Evolutionary conservation across 2,888 invertebrate species (phyloP).

Genomic region (Pycnomerus fuliginosus): DNA sequence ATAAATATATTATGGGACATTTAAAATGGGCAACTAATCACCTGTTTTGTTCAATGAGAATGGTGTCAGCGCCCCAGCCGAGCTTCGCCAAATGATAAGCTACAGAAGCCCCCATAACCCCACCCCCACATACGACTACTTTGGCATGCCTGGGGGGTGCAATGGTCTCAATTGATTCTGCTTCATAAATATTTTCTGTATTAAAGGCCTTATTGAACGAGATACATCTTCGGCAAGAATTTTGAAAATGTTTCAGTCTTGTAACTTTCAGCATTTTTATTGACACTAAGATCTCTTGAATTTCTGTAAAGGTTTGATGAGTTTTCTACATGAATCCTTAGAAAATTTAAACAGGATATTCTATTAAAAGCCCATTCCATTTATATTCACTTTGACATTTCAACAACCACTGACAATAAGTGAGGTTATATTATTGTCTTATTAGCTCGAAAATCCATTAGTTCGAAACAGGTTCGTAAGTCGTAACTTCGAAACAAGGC

Average conservation of each 20-base stretch:
- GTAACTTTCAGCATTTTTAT: too few species aligned
- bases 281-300: neutral
- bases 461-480: too few species aligned
- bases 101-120: constrained; percentile 88
- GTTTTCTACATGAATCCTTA: constrained; percentile 2
- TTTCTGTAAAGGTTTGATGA: neutral
- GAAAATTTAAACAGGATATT: neutral
- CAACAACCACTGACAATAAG: too few species aligned
- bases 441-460: too few species aligned
- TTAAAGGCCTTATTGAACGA: constrained; percentile 1
- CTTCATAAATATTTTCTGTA: constrained; percentile 8
- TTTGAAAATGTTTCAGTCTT: too few species aligned
- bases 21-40: constrained; percentile 43
- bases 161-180: constrained; percentile 9
- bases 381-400: too few species aligned
- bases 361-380: too few species aligned
- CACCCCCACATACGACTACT: constrained; percentile 90
- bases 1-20: neutral
- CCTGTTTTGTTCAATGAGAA: constrained; percentile 85
- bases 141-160: constrained; percentile 59
- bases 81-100: constrained; percentile 84
- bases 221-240: constrained; percentile 1
- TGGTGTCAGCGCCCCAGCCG: constrained; percentile 80
- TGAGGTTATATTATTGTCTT: too few species aligned
- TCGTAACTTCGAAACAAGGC: too few species aligned